Base-by-base conservation (phyloP, 2,888 invertebrate species). In the Aphidoletes aphidimyza region DNA sequence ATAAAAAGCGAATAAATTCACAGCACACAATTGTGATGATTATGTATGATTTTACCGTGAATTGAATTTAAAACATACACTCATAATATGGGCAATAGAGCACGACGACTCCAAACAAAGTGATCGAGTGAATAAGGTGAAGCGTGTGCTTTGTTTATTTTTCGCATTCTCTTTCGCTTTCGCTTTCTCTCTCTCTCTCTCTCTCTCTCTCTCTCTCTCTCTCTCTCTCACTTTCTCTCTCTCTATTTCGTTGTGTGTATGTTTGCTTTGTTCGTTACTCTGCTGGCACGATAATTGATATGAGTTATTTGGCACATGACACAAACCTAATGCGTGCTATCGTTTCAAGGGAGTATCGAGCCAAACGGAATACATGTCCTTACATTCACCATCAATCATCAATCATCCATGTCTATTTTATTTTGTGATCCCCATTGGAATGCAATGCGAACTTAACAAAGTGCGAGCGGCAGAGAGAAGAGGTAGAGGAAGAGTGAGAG, bases 351-450 rank as follows among this genome's bases (percentile, higher is more conserved):
- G 54, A 54, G 22, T 22, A 37, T 34, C 19, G 22, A 81, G 81
- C 19, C 6, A 19, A 54, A 22, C n/a, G 19, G 3, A 81, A 81
- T 81, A 81, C 37, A 37, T 81, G 81, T 81, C 81, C 81, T 81
- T 81, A 81, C 81, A 81, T 81, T 22, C n/a, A 81, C 37, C 81
- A 81, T 81, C 81, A 81, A 81, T 81, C 81, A 81, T 81, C 81
- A 36, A 81, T 81, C 37, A 36, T 37, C 81, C 36, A 22, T 81
- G 37, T 81, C 37, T 81, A 37, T 81, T 81, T 81, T 81, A 37
- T n/a, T 81, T 69, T 69, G 69, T 69, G 69, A 69, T 69, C 69
- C 69, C 69, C 69, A 14, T 69, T 69, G 69, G 69, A 69, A 69
- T 69, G 69, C 30, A 69, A 69, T 69, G 34, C 69, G 69, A 3